phyloP scores from a whole-genome alignment of 2,797 vertebrate species.

The Merluccius polli region DNA sequence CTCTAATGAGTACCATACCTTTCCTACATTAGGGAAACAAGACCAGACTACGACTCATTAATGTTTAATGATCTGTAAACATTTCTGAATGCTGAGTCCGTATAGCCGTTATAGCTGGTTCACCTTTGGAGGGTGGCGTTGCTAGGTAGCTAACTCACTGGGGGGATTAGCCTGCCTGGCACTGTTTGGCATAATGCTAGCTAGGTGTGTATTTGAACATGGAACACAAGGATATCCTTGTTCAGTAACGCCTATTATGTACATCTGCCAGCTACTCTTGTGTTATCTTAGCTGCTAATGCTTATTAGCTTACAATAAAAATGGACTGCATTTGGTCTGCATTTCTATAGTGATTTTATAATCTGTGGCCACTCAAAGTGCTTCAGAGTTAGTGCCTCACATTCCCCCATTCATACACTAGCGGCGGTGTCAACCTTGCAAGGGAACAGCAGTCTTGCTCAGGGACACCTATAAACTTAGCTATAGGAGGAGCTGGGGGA shows the following conservation, averaged over 20 bases:
- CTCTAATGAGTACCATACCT: neutral
- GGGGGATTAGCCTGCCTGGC: neutral
- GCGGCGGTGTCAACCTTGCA: too few species aligned
- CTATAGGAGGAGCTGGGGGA: too few species aligned
- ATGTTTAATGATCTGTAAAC: conserved; percentile 46
- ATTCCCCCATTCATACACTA: neutral
- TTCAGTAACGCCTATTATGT: neutral
- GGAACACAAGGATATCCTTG: neutral
- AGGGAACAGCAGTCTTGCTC: too few species aligned
- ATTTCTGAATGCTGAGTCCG: conserved; percentile 31
- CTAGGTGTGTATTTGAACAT: neutral
- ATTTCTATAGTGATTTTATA: neutral
- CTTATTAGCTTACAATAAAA: neutral
- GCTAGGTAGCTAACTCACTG: conserved; percentile 33
- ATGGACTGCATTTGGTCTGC: too few species aligned
- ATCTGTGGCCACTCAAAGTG: too few species aligned
- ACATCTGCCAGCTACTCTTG: neutral
- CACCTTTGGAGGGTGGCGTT: conserved; percentile 31
- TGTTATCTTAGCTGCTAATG: neutral
- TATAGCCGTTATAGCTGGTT: conserved; percentile 29
- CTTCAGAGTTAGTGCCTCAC: too few species aligned
- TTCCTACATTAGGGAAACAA: neutral
- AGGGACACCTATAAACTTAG: too few species aligned
- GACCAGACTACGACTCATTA: conserved; percentile 34
- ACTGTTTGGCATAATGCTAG: neutral